Evolutionary conservation across 2,113 vertebrate species (phyloP).

Genomic region (Callipepla californica): DNA sequence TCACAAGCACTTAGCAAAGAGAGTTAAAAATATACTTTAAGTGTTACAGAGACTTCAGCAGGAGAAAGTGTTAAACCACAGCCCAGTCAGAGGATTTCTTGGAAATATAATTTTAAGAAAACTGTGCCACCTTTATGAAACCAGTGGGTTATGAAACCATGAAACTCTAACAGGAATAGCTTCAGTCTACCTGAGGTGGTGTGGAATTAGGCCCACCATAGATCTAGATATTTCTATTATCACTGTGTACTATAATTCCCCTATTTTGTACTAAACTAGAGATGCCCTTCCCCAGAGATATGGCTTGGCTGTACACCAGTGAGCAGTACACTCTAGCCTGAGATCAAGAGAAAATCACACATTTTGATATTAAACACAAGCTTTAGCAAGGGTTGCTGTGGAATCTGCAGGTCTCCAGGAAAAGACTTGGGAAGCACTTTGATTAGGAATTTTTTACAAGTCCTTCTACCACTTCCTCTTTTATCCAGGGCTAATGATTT

Average conservation of each 20-base stretch:
- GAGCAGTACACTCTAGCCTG: not conserved
- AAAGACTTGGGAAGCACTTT: constrained; percentile 35
- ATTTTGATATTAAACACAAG: not conserved
- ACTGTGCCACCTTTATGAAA: not conserved
- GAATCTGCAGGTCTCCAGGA: not conserved
- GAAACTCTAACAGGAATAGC: not conserved
- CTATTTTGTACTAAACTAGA: not conserved
- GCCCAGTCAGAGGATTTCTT: not conserved
- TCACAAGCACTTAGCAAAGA: constrained; percentile 29
- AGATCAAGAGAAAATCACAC: not conserved
- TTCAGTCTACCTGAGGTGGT: not conserved
- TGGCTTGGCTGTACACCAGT: not conserved
- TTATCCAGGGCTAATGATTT: constrained; percentile 18
- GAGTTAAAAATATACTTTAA: constrained; percentile 35
- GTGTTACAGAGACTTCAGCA: not conserved
- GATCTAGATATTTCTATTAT: not conserved
- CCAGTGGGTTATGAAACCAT: not conserved
- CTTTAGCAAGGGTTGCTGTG: constrained; percentile 6
- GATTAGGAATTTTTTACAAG: constrained; percentile 15
- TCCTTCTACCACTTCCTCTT: constrained; percentile 6
- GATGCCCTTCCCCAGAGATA: not conserved
- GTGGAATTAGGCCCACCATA: not conserved
- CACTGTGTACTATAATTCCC: not conserved
- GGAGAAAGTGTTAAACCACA: constrained; percentile 1
- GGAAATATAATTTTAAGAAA: constrained; percentile 43